Evolutionary conservation across 2,888 invertebrate genomes (phyloP), one percentile per base, ranked within the genome.

Genomic region (Caenorhabditis sp.): DNA sequence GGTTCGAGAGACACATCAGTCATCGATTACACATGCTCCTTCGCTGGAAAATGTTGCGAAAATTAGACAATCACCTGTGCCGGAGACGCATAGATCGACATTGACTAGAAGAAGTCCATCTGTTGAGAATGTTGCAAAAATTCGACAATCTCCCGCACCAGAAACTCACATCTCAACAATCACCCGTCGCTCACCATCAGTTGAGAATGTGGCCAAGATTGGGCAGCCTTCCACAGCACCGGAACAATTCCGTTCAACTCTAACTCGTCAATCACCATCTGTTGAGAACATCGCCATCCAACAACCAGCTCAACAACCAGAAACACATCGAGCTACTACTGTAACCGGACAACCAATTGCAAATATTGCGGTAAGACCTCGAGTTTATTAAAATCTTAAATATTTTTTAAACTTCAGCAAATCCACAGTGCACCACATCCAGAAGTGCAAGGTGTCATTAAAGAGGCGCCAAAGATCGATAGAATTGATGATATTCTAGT

Each of bases 181-280:
- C 21, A 78, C 73, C 3, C 62, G 76, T 43, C 70, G 74, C 60
- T 69, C 74, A 1, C 72, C 75, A 21, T 67, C 72, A 0, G 26
- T 75, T 1, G 79, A 79, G 26, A 76, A 77, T 59, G 75, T 68
- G n/a, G 79, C 79, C 12, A 77, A 70, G 36, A 73, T 78, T 49
- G 63, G 78, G 1, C 78, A 75, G 38, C 67, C 72, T 21, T 75
- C n/a, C n/a, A n/a, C 77, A 21, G 64, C 70, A 7, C 79, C 79
- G 12, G 79, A 79, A 54, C 49, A 68, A 8, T 61, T 70, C 27
- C 63, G 57, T 43, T 72, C 79, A 8, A 77, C 77, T 0, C 56
- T 77, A n/a, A 79, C 74, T 1, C 62, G 76, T 52, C 71, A 68
- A 68, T 70, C 76, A 43, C 71, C 76, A 5, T 76, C 79, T 17